Conservation (phyloP, 2,797 vertebrate species). For the Gastrophryne carolinensis region DNA sequence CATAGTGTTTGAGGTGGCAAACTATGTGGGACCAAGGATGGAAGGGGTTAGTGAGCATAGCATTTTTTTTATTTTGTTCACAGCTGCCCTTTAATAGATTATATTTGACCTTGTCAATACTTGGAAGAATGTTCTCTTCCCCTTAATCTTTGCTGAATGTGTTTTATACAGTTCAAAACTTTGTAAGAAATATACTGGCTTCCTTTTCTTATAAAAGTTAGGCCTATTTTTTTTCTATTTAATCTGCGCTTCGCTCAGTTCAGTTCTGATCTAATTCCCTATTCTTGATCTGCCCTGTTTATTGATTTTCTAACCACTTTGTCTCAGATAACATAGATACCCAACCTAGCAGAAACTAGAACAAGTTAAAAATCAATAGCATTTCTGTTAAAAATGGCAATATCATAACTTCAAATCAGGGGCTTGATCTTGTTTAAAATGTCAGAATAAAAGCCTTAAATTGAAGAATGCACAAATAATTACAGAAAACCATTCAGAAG, state of each 20-base stretch:
- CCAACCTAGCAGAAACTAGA: slow-evolving; percentile 50
- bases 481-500: background rate
- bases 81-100: too few species aligned
- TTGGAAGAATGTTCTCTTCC: too few species aligned
- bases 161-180: background rate
- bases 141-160: background rate
- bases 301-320: slow-evolving; percentile 51
- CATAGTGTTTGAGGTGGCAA: too few species aligned
- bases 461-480: background rate
- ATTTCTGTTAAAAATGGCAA: slow-evolving; percentile 36
- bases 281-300: slow-evolving; percentile 44
- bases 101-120: too few species aligned
- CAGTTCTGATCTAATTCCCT: slow-evolving; percentile 38
- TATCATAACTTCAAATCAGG: slow-evolving; percentile 36
- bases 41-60: too few species aligned
- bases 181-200: background rate
- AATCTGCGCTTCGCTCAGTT: slow-evolving; percentile 28
- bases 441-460: background rate
- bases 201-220: background rate
- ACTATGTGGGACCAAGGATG: too few species aligned
- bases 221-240: slow-evolving; percentile 35
- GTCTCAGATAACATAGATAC: slow-evolving; percentile 48
- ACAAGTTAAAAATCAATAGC: slow-evolving; percentile 50
- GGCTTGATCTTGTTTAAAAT: slow-evolving; percentile 8
- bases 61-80: too few species aligned